phyloP scores from a whole-genome alignment of 2,888 invertebrate species.

The Nezara viridula region DNA sequence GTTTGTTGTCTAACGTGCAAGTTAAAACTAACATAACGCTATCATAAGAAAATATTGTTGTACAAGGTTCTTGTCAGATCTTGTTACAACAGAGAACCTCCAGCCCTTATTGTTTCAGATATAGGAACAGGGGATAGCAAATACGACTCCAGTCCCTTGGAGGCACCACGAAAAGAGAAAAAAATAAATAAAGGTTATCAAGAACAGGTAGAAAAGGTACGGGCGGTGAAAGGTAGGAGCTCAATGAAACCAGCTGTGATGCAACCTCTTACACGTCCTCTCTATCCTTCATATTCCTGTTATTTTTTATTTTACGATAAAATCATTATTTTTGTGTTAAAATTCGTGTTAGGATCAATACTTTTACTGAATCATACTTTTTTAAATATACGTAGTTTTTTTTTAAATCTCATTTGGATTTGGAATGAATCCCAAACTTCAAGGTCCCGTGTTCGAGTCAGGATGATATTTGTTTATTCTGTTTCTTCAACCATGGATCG shows the following conservation, averaged over 20 bases:
- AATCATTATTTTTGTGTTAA: background rate
- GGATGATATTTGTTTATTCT: no score
- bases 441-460: no score
- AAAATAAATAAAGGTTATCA: constrained; percentile 31
- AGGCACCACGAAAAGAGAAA: background rate
- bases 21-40: background rate
- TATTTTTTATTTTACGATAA: background rate
- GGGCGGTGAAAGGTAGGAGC: background rate
- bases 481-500: no score
- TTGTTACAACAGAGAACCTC: background rate
- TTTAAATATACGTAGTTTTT: no score
- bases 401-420: no score
- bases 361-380: no score
- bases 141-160: background rate
- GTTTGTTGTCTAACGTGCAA: background rate
- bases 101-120: background rate
- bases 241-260: background rate
- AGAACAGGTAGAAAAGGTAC: constrained; percentile 15
- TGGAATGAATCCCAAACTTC: no score
- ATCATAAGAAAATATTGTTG: constrained; percentile 25
- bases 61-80: background rate
- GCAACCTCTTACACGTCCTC: background rate
- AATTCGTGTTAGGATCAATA: background rate
- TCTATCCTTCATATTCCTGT: background rate
- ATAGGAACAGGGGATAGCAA: background rate